These are phyloP conservation scores for Oeneis ivallda DNA, from an alignment of 2,888 invertebrate species.

Conservation along the genomic window DNA sequence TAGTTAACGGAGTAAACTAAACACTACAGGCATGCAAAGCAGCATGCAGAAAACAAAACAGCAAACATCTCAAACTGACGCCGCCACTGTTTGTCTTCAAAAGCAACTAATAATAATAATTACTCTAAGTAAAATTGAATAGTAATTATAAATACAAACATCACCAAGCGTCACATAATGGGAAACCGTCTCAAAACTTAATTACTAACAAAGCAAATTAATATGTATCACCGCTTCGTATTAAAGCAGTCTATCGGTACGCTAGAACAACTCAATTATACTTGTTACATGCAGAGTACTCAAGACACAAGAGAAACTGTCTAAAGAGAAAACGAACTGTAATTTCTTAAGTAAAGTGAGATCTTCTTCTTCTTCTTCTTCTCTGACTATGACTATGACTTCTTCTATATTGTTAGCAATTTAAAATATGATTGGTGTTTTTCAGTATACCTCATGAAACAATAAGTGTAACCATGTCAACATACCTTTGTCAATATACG, in stretches of 20 bases:
- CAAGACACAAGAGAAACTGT: conserved; percentile 21
- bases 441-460: too few species aligned
- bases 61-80: conserved; percentile 20
- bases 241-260: conserved; percentile 43
- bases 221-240: conserved; percentile 44
- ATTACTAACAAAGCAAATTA: conserved; percentile 46
- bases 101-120: conserved; percentile 19
- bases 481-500: too few species aligned
- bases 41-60: neutral
- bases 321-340: neutral
- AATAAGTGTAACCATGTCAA: too few species aligned
- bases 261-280: conserved; percentile 40
- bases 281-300: conserved; percentile 11
- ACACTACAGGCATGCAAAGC: neutral
- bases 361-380: neutral
- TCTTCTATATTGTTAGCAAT: too few species aligned
- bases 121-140: conserved; percentile 34
- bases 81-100: conserved; percentile 16
- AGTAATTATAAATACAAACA: conserved; percentile 39
- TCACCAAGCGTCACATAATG: conserved; percentile 36
- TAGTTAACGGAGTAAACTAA: neutral
- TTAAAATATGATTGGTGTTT: too few species aligned
- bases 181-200: conserved; percentile 39
- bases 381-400: too few species aligned
- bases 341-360: neutral